phyloP scores from a whole-genome alignment of 1,140 invertebrate genomes.

The Caerostris extrusa region DNA sequence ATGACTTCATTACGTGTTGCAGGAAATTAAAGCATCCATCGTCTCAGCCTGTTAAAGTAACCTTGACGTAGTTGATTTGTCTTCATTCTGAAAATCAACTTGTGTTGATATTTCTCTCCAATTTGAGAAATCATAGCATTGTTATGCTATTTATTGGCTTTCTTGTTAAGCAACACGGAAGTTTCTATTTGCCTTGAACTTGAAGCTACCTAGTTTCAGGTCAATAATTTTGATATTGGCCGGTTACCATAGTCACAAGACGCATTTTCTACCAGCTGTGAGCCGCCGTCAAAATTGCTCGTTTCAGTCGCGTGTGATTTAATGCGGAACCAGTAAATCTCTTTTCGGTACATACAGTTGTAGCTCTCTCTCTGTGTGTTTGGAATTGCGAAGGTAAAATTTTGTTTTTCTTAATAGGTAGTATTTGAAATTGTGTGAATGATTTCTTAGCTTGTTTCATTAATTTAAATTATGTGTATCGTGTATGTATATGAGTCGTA shows the following conservation, averaged over 20 bases:
- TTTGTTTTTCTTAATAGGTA: not conserved
- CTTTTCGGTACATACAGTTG: not conserved
- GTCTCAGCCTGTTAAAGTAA: not conserved
- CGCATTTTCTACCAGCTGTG: slow-evolving; percentile 32
- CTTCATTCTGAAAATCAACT: not conserved
- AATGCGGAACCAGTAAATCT: not conserved
- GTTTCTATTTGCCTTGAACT: slow-evolving; percentile 61
- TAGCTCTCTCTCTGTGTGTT: not conserved
- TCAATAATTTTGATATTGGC: slow-evolving; percentile 66
- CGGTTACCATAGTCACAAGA: slow-evolving; percentile 73
- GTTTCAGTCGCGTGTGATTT: slow-evolving; percentile 29
- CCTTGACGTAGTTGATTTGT: not conserved
- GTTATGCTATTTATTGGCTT: too few species aligned
- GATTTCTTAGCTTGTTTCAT: too few species aligned
- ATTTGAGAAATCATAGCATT: too few species aligned
- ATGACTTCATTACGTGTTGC: not conserved
- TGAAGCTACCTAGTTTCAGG: slow-evolving; percentile 52
- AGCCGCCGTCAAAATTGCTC: slow-evolving; percentile 29
- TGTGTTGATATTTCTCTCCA: too few species aligned
- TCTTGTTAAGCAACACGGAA: slow-evolving; percentile 23
- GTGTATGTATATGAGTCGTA: too few species aligned
- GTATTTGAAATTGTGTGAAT: not conserved
- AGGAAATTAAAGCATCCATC: not conserved
- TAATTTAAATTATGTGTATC: too few species aligned
- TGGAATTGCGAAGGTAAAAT: not conserved